Percentiles rank a stretch among this genome's conserved stretches.
Evolutionary conservation across 2,113 vertebrate genomes (phyloP).

Genomic region (Nannospalax galili): DNA sequence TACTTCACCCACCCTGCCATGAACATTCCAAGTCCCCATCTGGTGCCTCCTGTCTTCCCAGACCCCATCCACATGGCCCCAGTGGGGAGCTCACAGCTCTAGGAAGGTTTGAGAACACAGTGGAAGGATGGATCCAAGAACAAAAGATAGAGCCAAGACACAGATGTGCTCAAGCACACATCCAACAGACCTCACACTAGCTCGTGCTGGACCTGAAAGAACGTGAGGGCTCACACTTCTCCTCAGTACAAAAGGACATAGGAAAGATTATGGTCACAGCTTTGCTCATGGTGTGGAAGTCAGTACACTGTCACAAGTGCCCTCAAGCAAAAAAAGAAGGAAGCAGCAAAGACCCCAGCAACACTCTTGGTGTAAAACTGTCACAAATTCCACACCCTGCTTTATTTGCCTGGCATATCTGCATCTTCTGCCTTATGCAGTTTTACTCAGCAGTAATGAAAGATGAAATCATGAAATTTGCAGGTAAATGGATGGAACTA

Average conservation of each 20-base stretch:
- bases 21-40: conserved; percentile 28
- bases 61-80: background rate
- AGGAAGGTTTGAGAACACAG: conserved; percentile 21
- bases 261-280: background rate
- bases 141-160: conserved; percentile 3
- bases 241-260: rapidly evolving
- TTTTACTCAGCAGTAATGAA: no score
- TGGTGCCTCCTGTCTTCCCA: conserved; percentile 20
- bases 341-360: background rate
- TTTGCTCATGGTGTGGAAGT: rapidly evolving
- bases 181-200: background rate
- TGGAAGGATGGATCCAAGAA: background rate
- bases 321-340: background rate
- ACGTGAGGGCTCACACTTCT: rapidly evolving
- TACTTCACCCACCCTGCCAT: background rate
- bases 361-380: background rate
- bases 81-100: background rate
- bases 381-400: background rate
- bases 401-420: background rate
- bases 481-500: no score
- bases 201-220: background rate
- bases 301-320: background rate
- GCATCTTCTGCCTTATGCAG: background rate
- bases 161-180: conserved; percentile 25
- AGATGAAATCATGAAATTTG: no score